Conservation (phyloP, 1,140 invertebrate species). For the Littorina saxatilis region DNA sequence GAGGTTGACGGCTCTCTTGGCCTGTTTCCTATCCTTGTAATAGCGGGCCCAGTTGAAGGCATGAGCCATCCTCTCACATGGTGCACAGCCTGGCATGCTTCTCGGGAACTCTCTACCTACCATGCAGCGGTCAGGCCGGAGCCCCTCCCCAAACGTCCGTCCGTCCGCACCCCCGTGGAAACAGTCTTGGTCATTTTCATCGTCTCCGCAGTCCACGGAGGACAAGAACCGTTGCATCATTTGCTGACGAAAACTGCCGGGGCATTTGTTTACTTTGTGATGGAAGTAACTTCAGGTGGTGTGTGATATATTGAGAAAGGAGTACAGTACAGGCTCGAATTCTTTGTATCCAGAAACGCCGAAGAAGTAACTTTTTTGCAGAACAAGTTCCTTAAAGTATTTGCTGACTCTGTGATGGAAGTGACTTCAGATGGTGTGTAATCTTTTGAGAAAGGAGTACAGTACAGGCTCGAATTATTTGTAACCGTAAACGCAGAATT, state of each 20-base stretch:
- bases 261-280: not conserved
- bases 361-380: too few relatives aligned
- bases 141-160: not conserved
- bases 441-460: not conserved
- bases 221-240: slow-evolving; percentile 26
- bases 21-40: slow-evolving; percentile 50
- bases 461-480: too few relatives aligned
- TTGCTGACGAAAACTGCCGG: not conserved
- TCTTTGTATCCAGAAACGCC: too few relatives aligned
- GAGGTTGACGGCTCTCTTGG: slow-evolving; percentile 47
- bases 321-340: too few relatives aligned
- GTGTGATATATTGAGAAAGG: not conserved
- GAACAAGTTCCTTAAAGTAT: too few relatives aligned
- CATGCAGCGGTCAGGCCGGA: not conserved
- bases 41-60: slow-evolving; percentile 26
- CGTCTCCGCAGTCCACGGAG: slow-evolving; percentile 11
- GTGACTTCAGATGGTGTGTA: too few relatives aligned
- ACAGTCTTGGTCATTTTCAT: slow-evolving; percentile 18
- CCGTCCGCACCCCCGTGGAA: slow-evolving; percentile 25
- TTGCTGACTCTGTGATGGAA: too few relatives aligned
- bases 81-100: slow-evolving; percentile 10
- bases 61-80: not conserved
- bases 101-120: not conserved
- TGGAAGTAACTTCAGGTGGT: too few relatives aligned
- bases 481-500: too few relatives aligned